Percentiles rank a stretch among this genome's conserved stretches.
phyloP scores from a whole-genome alignment of 2,113 vertebrate genomes.

The Piprites chloris region DNA sequence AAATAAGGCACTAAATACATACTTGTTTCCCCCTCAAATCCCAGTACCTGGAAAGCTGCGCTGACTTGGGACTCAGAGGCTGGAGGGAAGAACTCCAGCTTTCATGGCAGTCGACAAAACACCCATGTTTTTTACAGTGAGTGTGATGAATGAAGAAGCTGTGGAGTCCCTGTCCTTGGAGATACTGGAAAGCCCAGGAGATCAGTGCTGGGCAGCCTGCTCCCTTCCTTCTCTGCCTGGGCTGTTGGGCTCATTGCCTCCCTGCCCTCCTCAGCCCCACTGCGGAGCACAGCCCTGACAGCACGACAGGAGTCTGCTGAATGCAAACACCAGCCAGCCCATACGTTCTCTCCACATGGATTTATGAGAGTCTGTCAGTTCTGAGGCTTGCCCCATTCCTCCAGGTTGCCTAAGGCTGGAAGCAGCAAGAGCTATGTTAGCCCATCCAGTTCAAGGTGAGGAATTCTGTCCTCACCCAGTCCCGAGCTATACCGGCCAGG shows the following conservation, averaged over 20 bases:
- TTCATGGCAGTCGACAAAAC: background rate
- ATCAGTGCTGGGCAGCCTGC: background rate
- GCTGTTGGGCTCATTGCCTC: background rate
- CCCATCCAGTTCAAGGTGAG: background rate
- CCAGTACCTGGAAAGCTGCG: background rate
- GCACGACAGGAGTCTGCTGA: rapidly evolving
- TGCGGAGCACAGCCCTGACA: background rate
- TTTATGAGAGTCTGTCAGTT: background rate
- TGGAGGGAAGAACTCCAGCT: background rate
- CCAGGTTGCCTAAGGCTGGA: background rate
- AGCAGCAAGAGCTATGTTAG: background rate
- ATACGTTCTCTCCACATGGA: rapidly evolving
- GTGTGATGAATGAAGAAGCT: background rate
- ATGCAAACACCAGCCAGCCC: background rate
- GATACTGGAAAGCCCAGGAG: background rate
- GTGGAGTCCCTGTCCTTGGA: background rate
- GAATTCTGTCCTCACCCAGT: background rate
- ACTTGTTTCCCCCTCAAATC: background rate
- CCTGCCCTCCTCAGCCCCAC: background rate
- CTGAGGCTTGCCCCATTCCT: background rate
- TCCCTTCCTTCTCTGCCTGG: background rate
- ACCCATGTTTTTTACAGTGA: rapidly evolving
- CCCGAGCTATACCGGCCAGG: rapidly evolving
- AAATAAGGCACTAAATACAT: background rate
- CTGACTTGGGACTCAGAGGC: background rate